Base-by-base conservation (phyloP, 2,797 vertebrate genomes). In the Sebastes steindachneri region DNA sequence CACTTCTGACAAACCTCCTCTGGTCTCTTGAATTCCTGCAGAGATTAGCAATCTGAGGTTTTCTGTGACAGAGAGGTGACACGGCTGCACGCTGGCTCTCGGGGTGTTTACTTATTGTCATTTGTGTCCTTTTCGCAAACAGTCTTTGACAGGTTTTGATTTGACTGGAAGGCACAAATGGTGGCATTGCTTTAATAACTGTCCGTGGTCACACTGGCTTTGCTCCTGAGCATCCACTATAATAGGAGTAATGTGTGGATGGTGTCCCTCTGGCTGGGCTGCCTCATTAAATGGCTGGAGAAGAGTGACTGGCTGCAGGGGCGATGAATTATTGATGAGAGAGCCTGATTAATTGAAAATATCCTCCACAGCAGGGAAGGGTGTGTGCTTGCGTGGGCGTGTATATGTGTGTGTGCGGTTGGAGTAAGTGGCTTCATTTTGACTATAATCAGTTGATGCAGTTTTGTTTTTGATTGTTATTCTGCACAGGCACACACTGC, bases 291-390 rank as follows among this genome's bases (percentile, higher is more conserved):
- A 90, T 89, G 92, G 87, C 92, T 90, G 83, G 75, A 91, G 90
- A 93, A 91, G 93, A 95, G 92, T 94, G 93, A 95, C 93, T 92
- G 93, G 93, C 92, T 95, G 93, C 91, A 89, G 91, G 94, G 92
- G 68, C 68, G 77, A 93, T 96, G 93, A 90, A 96, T 95, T 95
- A 96, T 95, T 96, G 92, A 96, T 94, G 94, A 95, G 92, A 73
- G 78, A 73, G 85, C 66, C 83, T 96, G 95, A 95, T 95, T 95
- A 95, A 95, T 96, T 95, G 94, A 94, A 95, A 93, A 91, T 90
- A 91, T 94, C 93, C 91, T 90, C 85, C 64, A 64, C 86, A 87
- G 86, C 77, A 76, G 76, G 81, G 79, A 75, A 80, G 87, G 72
- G 67, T 71, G 88, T 76, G 75, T 37, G 65, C 12, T 26, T 70